Base-by-base conservation (phyloP, 2,797 vertebrate genomes). In the Phrynocephalus forsythii region DNA sequence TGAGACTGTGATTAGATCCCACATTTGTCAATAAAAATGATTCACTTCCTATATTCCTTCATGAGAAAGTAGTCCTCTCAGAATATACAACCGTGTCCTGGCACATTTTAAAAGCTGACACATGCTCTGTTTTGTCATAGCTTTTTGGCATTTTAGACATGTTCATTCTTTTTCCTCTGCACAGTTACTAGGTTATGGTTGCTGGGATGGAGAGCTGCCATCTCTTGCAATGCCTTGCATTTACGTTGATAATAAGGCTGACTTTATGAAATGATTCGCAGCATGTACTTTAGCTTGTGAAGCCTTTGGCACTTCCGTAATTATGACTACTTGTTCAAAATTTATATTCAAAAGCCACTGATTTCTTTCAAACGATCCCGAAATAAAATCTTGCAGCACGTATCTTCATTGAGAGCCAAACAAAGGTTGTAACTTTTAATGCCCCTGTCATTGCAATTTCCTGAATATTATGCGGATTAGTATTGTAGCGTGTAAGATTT, bases 101-200 rank as follows among this genome's bases (percentile, higher is more conserved):
- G 8, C 10, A 94, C 91, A 90, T 83, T 67, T 5, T 86, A 86
- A 69, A 9, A 84, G 85, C 16, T 22, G 75, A 71, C 60, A 79
- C 38, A 60, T 80, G 52, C 7, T 80, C 73, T 82, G 20, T 73
- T 28, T 86, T 92, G 48, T 68, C 84, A 67, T 20, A 6, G 0
- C 7, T 68, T 71, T 79, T 93, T 87, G 69, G 85, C 44, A 71
- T 92, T 93, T 92, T 30, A 67, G 44, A 79, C 84, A 0, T 6
- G 78, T 87, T 26, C 50, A 81, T 16, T 48, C 52, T 6, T 86
- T 67, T n/a, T 90, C 44, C 73, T 76, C n/a, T 87, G 66, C 86
- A 80, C 18, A 38, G 73, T 86, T 87, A 9, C 82, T 91, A 84
- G 30, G 50, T 26, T 87, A 89, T 0, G 0, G 22, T 10, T 88